A percentile compares a stretch with the other conserved stretches of the same genome.
Evolutionary conservation across 1,140 invertebrate species (phyloP).

Genomic region (Heliconius nattereri): DNA sequence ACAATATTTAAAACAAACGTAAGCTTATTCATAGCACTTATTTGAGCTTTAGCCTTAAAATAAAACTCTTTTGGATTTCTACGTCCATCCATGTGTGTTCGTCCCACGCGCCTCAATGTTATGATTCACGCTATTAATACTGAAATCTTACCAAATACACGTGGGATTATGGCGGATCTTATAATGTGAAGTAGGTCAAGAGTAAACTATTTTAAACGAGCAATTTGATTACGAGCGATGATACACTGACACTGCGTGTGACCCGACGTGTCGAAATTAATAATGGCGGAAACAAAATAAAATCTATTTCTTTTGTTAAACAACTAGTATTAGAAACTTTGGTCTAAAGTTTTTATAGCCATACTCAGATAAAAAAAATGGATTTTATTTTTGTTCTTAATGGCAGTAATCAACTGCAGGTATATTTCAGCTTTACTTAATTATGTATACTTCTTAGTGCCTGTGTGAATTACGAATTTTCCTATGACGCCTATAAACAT

Average conservation of each 20-base stretch:
- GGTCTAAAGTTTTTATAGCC: too few species aligned
- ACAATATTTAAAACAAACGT: neutral
- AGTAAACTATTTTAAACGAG: conserved; percentile 32
- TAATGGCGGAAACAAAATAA: neutral
- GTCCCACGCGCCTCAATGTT: conserved; percentile 8
- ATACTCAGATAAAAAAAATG: too few species aligned
- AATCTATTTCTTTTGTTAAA: neutral
- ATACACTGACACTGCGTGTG: conserved; percentile 19
- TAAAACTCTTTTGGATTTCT: neutral
- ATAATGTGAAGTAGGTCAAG: conserved; percentile 29
- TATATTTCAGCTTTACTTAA: too few species aligned
- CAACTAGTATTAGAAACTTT: too few species aligned
- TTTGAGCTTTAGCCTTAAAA: neutral
- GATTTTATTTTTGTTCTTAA: too few species aligned
- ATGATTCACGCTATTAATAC: conserved; percentile 25
- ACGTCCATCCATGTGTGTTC: conserved; percentile 5
- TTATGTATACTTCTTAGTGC: too few species aligned
- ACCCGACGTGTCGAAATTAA: conserved; percentile 22
- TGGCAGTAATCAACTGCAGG: too few species aligned
- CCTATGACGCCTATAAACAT: too few species aligned
- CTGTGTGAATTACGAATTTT: too few species aligned
- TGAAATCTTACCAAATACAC: conserved; percentile 23
- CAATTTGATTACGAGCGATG: conserved; percentile 16
- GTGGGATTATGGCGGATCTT: conserved; percentile 33
- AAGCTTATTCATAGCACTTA: neutral